phyloP scores from a whole-genome alignment of 2,113 vertebrate genomes.

The Synodontis membranacea region DNA sequence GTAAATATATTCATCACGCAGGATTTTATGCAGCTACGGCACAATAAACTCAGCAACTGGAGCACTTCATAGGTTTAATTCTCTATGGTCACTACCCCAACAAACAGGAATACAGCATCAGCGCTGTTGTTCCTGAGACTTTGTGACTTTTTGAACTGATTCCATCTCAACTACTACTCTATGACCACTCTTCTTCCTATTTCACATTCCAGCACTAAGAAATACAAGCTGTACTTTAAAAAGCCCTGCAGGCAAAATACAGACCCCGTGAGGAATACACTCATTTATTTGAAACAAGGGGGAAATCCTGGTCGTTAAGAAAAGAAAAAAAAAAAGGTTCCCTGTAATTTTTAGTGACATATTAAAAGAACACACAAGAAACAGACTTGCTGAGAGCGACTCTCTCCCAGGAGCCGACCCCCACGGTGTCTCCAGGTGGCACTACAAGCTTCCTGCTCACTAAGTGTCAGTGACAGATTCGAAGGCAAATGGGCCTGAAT shows the following conservation, averaged over 20 bases:
- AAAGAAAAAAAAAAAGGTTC: conserved; percentile 59
- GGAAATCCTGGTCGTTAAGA: conserved; percentile 42
- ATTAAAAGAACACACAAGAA: conserved; percentile 64
- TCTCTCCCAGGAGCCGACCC: conserved; percentile 59
- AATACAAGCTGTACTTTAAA: conserved; percentile 53
- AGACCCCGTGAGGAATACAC: conserved; percentile 57
- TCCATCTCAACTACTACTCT: neutral
- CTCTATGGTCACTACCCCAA: neutral
- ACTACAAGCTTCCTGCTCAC: conserved; percentile 58
- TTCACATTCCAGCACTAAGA: conserved; percentile 33
- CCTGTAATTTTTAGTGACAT: conserved; percentile 74
- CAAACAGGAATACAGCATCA: conserved; percentile 6
- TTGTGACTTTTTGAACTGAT: conserved; percentile 10
- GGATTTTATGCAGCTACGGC: neutral
- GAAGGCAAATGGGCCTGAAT: conserved; percentile 66
- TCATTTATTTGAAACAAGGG: conserved; percentile 63
- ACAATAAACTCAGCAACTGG: neutral
- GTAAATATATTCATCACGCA: neutral
- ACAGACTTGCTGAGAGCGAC: conserved; percentile 59
- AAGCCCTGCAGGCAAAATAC: conserved; percentile 52
- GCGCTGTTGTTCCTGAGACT: neutral
- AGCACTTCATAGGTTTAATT: neutral
- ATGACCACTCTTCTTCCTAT: conserved; percentile 33
- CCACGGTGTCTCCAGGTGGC: conserved; percentile 60
- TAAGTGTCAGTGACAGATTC: conserved; percentile 62